Evolutionary conservation across 1,140 invertebrate genomes (phyloP), one percentile per base, ranked within the genome.

Genomic region (Ridgeia piscesae): DNA sequence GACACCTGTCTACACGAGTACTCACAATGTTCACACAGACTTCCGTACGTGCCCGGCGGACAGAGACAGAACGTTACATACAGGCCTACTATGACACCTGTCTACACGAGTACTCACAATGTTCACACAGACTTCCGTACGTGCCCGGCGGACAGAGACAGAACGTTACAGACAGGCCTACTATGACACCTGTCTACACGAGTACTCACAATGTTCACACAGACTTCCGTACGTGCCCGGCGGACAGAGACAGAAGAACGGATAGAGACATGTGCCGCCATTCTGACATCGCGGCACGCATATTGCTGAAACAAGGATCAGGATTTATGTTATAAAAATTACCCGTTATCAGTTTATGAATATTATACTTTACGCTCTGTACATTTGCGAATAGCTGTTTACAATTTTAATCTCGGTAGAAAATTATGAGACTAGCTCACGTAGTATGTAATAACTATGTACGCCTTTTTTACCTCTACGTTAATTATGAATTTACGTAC

Each of bases 251-350:
- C 92, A 92, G 89, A 92, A 42, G 50, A 90, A 91, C 35, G 92
- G 92, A 14, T 90, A 48, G 34, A 48, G 48, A 48, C 92, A 92
- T 35, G 50, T 34, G 21, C 92, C 92, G 33, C 92, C 92, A 27
- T 92, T 94, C 34, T 92, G 89, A 93, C 94, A 95, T 21, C 93
- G 93, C 8, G 92, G 94, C 9, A 93, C 77, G 92, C 95, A 95
- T 2, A 93, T 90, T 33, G 94, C 94, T 95, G 93, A 21, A 94
- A 92, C 58, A 21, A 42, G 11, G 4, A 42, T 42, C 42, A 42
- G 4, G 11, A 11, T 42, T 6, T 42, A 42, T 42, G n/a, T n/a
- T n/a, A n/a, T n/a, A n/a, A n/a, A n/a, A 42, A 6, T 42, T 42
- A 11, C 4, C 11, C 42, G 42, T 42, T 42, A 42, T 42, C 42